A percentile compares a stretch with the other conserved stretches of the same genome.
phyloP scores from a whole-genome alignment of 1,140 invertebrate genomes.

The Subanguina moxae region DNA sequence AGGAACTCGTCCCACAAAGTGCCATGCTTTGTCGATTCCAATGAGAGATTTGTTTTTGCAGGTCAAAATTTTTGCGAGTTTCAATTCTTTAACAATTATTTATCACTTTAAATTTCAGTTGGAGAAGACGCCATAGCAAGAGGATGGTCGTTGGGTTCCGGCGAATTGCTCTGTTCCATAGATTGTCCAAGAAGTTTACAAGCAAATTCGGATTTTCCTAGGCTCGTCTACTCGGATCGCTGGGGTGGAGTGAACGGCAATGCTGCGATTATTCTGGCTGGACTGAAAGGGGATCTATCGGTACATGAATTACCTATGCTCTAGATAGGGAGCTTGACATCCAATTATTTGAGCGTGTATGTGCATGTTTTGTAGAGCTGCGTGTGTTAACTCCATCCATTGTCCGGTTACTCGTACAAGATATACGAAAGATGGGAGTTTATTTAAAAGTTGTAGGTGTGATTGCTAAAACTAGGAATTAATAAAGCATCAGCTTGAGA shows the following conservation, averaged over 20 bases:
- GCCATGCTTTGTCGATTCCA: conserved; percentile 29
- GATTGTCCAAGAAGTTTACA: conserved; percentile 8
- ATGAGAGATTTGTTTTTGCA: conserved; percentile 28
- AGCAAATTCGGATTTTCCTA: conserved; percentile 7
- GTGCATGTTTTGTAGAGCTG: no score
- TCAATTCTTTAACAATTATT: no score
- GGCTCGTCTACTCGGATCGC: conserved; percentile 1
- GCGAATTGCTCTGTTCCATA: background rate
- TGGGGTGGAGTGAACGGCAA: conserved; percentile 26
- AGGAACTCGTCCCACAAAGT: conserved; percentile 28
- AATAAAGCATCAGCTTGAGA: no score
- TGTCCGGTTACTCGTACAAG: background rate
- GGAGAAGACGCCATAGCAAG: conserved; percentile 26
- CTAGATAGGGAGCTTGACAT: background rate
- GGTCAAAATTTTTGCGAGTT: background rate
- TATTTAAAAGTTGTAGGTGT: no score
- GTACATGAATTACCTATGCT: conserved; percentile 21
- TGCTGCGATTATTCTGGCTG: conserved; percentile 25
- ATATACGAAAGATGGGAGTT: no score
- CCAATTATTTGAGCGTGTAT: no score
- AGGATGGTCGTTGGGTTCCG: conserved; percentile 27
- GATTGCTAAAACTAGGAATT: no score
- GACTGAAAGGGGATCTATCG: conserved; percentile 17
- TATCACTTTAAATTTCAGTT: background rate
- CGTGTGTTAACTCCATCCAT: background rate